Percentiles rank a stretch among this genome's conserved stretches.
phyloP scores from a whole-genome alignment of 2,113 vertebrate genomes.

The Vulpes ferrilata region DNA sequence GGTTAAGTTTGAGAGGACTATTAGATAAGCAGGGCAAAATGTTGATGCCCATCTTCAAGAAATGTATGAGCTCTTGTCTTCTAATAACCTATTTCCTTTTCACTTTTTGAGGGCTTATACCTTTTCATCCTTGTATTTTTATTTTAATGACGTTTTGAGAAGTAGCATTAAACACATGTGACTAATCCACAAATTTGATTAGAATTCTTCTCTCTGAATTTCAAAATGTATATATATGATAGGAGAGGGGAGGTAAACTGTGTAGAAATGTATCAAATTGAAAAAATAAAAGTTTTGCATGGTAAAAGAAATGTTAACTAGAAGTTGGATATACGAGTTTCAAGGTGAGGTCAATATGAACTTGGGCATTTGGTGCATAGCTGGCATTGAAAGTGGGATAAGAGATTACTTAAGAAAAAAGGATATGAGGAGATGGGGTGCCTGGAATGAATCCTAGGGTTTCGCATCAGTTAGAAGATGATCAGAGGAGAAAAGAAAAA shows the following conservation, averaged over 20 bases:
- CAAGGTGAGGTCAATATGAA: not conserved
- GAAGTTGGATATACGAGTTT: not conserved
- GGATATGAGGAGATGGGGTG: not conserved
- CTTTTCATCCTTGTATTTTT: not conserved
- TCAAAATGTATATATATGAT: not conserved
- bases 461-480: not conserved
- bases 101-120: not conserved
- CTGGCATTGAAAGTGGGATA: not conserved
- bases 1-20: not conserved
- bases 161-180: not conserved
- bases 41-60: not conserved
- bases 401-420: not conserved
- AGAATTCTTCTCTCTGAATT: not conserved
- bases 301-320: not conserved
- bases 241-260: not conserved
- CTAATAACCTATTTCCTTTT: not conserved
- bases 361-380: not conserved
- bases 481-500: not conserved
- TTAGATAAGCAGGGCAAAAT: not conserved
- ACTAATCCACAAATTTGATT: not conserved
- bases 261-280: not conserved
- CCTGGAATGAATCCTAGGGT: not conserved
- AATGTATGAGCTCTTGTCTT: not conserved
- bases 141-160: not conserved
- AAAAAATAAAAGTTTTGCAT: not conserved